Evolutionary conservation across 1,140 invertebrate genomes (phyloP).

Genomic region (Zaprionus taronus): DNA sequence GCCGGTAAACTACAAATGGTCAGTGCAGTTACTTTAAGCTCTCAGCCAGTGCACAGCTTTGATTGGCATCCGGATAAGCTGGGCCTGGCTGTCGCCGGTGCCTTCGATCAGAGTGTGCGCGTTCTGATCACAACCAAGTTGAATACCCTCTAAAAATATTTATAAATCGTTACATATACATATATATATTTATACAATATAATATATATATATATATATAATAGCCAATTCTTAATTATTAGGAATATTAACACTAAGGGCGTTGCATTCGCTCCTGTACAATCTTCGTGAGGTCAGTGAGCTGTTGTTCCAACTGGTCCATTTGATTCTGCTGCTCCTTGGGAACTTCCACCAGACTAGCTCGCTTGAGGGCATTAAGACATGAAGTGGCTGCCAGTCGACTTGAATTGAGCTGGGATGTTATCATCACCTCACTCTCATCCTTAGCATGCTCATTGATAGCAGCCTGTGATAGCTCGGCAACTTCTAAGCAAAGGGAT

Average conservation of each 20-base stretch:
- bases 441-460: conserved; percentile 61
- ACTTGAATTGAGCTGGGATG: conserved; percentile 87
- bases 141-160: conserved; percentile 85
- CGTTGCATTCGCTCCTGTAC: conserved; percentile 61
- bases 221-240: neutral
- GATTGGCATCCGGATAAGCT: conserved; percentile 97
- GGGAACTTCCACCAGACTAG: conserved; percentile 53
- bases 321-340: conserved; percentile 54
- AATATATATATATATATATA: conserved; percentile 18
- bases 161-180: neutral
- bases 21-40: conserved; percentile 92
- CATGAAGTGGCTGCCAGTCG: conserved; percentile 86
- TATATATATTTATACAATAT: conserved; percentile 17
- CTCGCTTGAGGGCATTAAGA: conserved; percentile 61
- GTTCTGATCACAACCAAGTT: conserved; percentile 96
- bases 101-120: conserved; percentile 96
- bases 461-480: conserved; percentile 82
- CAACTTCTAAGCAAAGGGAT: conserved; percentile 84
- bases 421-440: conserved; percentile 73
- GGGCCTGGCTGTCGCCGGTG: conserved; percentile 94
- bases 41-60: conserved; percentile 95
- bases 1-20: conserved; percentile 90
- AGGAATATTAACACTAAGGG: conserved; percentile 11
- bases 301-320: conserved; percentile 46
- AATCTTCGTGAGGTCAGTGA: conserved; percentile 50